These are phyloP conservation scores for Carlito syrichta DNA, from an alignment of 2,113 vertebrate species.

Conservation along the genomic window DNA sequence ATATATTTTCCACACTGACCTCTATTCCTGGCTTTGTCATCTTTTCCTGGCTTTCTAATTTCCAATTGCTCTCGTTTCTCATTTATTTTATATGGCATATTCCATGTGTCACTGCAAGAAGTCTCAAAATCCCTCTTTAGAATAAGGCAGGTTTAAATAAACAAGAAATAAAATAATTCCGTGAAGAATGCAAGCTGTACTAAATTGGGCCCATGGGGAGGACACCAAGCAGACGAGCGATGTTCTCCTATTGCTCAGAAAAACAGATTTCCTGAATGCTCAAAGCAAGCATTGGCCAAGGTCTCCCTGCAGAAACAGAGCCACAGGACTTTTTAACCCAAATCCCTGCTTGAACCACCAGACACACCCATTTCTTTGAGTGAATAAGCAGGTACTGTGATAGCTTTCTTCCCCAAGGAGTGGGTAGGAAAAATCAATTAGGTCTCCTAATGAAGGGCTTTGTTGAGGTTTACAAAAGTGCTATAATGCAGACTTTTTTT, in stretches of 20 bases:
- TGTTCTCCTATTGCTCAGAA: constrained; percentile 54
- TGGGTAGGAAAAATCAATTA: constrained; percentile 70
- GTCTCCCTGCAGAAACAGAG: constrained; percentile 56
- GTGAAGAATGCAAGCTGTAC: constrained; percentile 46
- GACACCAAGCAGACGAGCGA: constrained; percentile 49
- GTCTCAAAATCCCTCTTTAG: constrained; percentile 22
- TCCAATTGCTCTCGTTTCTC: background rate
- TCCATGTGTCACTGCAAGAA: background rate
- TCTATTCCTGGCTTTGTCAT: background rate
- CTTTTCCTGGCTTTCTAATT: background rate
- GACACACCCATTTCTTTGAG: constrained; percentile 69
- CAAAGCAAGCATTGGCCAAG: constrained; percentile 37
- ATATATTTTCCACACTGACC: background rate
- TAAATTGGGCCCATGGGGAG: constrained; percentile 58
- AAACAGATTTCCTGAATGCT: constrained; percentile 46
- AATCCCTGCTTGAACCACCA: constrained; percentile 63
- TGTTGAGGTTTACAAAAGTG: constrained; percentile 71
- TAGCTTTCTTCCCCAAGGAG: constrained; percentile 63
- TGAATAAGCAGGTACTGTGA: constrained; percentile 72
- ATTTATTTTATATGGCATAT: background rate
- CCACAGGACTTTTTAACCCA: constrained; percentile 66
- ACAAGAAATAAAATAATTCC: constrained; percentile 62
- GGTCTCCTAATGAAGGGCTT: constrained; percentile 59
- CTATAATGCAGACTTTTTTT: constrained; percentile 70
- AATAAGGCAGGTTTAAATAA: constrained; percentile 57